These are phyloP conservation scores for Syngnathus scovelli DNA, from an alignment of 2,113 vertebrate species.

Conservation along the genomic window DNA sequence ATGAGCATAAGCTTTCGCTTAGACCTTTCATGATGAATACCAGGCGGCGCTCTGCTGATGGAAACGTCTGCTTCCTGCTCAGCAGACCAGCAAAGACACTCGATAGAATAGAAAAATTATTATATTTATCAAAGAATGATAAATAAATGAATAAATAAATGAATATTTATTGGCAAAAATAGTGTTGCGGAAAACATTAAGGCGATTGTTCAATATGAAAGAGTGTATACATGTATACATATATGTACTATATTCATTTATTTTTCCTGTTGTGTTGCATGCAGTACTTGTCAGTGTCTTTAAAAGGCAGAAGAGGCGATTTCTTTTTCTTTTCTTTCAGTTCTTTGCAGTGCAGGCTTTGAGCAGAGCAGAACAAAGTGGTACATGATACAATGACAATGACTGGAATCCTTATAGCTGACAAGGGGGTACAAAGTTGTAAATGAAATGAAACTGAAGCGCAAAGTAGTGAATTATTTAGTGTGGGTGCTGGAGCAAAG, in stretches of 20 bases:
- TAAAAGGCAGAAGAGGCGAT: background rate
- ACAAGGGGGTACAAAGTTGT: conserved; percentile 34
- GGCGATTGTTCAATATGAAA: conserved; percentile 30
- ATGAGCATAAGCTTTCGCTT: conserved; percentile 59
- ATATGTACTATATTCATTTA: too few relatives aligned
- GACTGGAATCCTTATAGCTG: conserved; percentile 46
- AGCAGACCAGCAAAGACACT: conserved; percentile 61
- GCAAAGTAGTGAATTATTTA: conserved; percentile 68
- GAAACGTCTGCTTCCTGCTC: conserved; percentile 67
- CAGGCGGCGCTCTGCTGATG: conserved; percentile 54
- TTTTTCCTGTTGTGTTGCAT: background rate
- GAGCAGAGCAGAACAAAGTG: conserved; percentile 21
- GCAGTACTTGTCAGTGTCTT: background rate
- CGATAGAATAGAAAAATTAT: conserved; percentile 64
- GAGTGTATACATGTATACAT: too few relatives aligned
- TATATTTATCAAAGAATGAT: conserved; percentile 43
- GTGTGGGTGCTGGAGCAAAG: conserved; percentile 50
- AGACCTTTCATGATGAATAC: conserved; percentile 68
- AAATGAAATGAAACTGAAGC: conserved; percentile 58
- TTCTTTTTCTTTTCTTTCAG: background rate
- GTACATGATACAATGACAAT: conserved; percentile 29
- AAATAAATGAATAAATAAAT: background rate
- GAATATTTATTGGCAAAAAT: conserved; percentile 10
- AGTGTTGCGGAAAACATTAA: conserved; percentile 22
- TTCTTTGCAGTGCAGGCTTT: conserved; percentile 29